A percentile compares a stretch with the other conserved stretches of the same genome.
These are phyloP conservation scores for Cerceris rybyensis DNA, from an alignment of 2,888 invertebrate species.

Conservation along the genomic window DNA sequence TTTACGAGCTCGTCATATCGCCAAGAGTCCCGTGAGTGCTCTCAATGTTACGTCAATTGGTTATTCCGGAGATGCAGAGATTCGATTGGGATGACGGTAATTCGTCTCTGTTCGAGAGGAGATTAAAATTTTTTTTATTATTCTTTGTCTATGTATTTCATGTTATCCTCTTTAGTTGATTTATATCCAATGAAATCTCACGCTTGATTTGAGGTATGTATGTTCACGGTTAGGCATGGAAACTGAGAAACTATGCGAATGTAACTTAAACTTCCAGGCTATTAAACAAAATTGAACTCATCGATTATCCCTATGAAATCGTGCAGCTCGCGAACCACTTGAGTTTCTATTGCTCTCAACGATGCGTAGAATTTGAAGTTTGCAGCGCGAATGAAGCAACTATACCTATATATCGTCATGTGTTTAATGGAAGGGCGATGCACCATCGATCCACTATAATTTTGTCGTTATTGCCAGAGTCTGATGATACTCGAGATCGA, in stretches of 20 bases:
- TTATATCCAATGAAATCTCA: not conserved
- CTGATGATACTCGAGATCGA: constrained; percentile 34
- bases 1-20: constrained; percentile 34
- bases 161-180: not conserved
- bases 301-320: too few relatives aligned
- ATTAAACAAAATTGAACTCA: too few relatives aligned
- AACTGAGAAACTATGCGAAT: too few relatives aligned
- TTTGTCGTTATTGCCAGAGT: too few relatives aligned
- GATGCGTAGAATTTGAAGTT: too few relatives aligned
- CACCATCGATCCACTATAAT: too few relatives aligned
- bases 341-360: too few relatives aligned
- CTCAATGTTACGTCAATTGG: constrained; percentile 20
- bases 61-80: constrained; percentile 10
- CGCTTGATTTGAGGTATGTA: constrained; percentile 41
- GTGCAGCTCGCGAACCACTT: too few relatives aligned
- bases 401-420: too few relatives aligned
- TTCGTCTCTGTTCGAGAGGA: not conserved
- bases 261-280: too few relatives aligned
- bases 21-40: constrained; percentile 13
- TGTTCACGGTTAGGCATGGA: not conserved
- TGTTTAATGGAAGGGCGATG: too few relatives aligned
- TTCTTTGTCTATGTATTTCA: constrained; percentile 2
- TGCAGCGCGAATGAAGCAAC: too few relatives aligned
- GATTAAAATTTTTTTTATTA: not conserved
- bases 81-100: not conserved